These are phyloP conservation scores for Tetropium fuscum DNA, from an alignment of 2,888 invertebrate genomes.

Conservation along the genomic window DNA sequence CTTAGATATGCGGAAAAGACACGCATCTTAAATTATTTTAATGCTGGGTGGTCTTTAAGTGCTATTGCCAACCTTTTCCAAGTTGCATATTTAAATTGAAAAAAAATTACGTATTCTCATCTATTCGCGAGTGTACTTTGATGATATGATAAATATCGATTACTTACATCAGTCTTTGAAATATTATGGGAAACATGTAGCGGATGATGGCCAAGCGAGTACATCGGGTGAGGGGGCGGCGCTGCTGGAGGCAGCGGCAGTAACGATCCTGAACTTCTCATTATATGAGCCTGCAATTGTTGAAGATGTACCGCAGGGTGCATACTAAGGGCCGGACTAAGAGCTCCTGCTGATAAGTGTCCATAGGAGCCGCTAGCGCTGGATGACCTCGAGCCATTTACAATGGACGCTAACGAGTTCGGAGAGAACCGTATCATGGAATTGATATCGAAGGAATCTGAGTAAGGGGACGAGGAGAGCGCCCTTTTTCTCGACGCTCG, in stretches of 20 bases:
- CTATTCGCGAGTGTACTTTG: too few species aligned
- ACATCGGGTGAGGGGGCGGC: constrained; percentile 63
- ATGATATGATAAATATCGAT: neutral
- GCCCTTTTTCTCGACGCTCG: constrained; percentile 86
- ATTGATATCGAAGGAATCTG: constrained; percentile 95
- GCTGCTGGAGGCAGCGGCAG: constrained; percentile 67
- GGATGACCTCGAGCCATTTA: constrained; percentile 87
- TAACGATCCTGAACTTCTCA: constrained; percentile 73
- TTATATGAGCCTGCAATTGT: constrained; percentile 84
- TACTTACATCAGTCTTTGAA: constrained; percentile 62
- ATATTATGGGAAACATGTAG: constrained; percentile 60
- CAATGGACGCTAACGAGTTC: constrained; percentile 85
- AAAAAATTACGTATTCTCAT: too few species aligned
- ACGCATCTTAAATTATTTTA: too few species aligned
- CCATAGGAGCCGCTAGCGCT: constrained; percentile 96
- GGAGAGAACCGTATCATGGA: constrained; percentile 97
- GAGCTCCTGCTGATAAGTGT: constrained; percentile 90
- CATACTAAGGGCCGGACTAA: constrained; percentile 85
- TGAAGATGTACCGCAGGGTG: constrained; percentile 76
- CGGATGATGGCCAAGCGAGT: constrained; percentile 64
- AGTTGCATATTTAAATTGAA: too few species aligned
- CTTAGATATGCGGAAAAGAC: too few species aligned
- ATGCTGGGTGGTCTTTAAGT: too few species aligned
- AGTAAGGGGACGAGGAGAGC: constrained; percentile 94
- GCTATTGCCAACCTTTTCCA: too few species aligned